Evolutionary conservation across 2,797 vertebrate genomes (phyloP).

Genomic region (Aratinga solstitialis): DNA sequence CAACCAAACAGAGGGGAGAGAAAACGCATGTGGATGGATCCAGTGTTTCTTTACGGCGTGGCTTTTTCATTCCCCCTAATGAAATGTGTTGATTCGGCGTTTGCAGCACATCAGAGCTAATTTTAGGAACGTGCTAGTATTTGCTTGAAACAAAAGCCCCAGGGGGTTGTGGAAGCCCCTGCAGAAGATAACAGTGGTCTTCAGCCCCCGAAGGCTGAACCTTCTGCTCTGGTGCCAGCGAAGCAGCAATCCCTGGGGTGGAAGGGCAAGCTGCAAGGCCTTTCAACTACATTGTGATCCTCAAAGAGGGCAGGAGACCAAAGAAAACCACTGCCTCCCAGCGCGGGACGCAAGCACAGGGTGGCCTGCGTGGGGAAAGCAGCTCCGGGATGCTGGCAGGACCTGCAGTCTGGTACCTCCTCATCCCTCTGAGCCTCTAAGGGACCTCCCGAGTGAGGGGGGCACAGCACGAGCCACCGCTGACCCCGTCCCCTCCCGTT

Average conservation of each 20-base stretch:
- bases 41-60: slow-evolving; percentile 26
- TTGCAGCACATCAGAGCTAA: neutral
- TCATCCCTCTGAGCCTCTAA: neutral
- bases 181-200: neutral
- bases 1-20: slow-evolving; percentile 26
- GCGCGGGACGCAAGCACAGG: fast-evolving
- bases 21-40: slow-evolving; percentile 3
- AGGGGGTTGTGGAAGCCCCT: neutral
- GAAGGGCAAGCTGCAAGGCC: neutral
- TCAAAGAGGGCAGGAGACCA: neutral
- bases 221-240: neutral
- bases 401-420: neutral
- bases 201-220: neutral
- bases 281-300: neutral
- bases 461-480: neutral
- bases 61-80: neutral
- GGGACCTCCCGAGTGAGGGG: neutral
- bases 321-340: neutral
- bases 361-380: neutral
- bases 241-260: neutral
- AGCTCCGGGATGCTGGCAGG: neutral
- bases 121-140: neutral
- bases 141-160: neutral
- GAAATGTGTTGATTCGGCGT: neutral
- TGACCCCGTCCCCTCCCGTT: neutral